Evolutionary conservation across 2,113 vertebrate genomes (phyloP).

Genomic region (Seriola dumerili): DNA sequence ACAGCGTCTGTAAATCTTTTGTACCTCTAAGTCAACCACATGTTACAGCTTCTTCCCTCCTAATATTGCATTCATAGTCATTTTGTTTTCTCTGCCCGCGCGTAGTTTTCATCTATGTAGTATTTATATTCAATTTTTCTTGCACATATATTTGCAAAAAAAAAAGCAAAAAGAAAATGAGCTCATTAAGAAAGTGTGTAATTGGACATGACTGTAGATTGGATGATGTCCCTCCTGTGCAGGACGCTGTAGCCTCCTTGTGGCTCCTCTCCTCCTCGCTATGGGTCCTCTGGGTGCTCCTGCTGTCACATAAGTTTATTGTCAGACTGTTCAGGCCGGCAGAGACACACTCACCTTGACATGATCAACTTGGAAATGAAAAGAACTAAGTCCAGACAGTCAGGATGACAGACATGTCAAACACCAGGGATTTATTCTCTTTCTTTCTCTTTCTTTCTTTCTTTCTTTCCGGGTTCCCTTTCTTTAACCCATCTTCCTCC

Average conservation of each 20-base stretch:
- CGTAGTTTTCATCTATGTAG: no score
- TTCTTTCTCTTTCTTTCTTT: neutral
- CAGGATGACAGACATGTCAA: conserved; percentile 34
- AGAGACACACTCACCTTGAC: conserved; percentile 71
- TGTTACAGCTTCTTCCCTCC: neutral
- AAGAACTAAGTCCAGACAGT: conserved; percentile 53
- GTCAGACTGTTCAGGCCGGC: conserved; percentile 35
- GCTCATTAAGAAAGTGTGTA: neutral
- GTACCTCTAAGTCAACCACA: neutral
- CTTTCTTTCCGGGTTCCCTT: neutral
- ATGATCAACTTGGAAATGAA: conserved; percentile 63
- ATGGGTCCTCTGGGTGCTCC: conserved; percentile 73
- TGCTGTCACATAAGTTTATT: conserved; percentile 69
- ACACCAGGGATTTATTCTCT: conserved; percentile 29
- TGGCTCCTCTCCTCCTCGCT: conserved; percentile 29
- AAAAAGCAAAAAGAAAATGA: no score
- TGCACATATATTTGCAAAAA: neutral
- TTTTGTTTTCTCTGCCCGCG: neutral
- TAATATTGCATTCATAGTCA: neutral
- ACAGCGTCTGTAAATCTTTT: no score
- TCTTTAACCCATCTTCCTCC: neutral
- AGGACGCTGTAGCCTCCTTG: conserved; percentile 1
- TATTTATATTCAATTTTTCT: neutral
- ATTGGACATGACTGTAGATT: conserved; percentile 13
- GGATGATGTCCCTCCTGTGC: neutral